phyloP scores from a whole-genome alignment of 2,113 vertebrate genomes.

The Corythaeola cristata region DNA sequence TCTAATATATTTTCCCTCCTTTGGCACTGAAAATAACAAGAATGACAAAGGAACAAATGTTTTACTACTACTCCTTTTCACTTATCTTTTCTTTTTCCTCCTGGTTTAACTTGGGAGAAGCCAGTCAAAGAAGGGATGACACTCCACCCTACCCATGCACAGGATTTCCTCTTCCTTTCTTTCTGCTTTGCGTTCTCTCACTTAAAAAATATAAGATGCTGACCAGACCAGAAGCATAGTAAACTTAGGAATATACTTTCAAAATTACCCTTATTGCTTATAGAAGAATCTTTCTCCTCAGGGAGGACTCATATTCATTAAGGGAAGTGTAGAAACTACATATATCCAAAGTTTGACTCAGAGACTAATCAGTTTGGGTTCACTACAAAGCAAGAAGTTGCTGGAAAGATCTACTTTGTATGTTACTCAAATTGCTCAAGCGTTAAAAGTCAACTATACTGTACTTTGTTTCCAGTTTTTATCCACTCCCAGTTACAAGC shows the following conservation, averaged over 20 bases:
- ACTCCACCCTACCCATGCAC: background rate
- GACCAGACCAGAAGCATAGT: background rate
- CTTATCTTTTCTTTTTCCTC: background rate
- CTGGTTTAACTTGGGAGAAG: background rate
- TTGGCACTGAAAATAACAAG: background rate
- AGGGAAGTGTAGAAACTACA: background rate
- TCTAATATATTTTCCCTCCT: background rate
- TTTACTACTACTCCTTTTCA: background rate
- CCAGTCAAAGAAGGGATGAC: background rate
- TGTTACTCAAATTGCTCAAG: background rate
- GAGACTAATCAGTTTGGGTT: background rate
- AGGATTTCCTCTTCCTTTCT: conserved; percentile 10
- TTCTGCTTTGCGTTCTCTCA: background rate
- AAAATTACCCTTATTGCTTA: background rate
- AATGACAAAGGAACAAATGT: background rate
- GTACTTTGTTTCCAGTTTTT: background rate
- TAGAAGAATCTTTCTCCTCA: background rate
- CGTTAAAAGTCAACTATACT: background rate
- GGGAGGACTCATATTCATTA: background rate
- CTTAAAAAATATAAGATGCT: background rate
- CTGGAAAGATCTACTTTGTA: background rate
- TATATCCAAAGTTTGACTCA: background rate
- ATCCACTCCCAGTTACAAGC: background rate
- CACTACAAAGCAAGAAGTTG: background rate
- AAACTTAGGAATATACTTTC: background rate